These are phyloP conservation scores for Ladona fulva DNA, from an alignment of 1,140 invertebrate genomes.

Conservation along the genomic window DNA sequence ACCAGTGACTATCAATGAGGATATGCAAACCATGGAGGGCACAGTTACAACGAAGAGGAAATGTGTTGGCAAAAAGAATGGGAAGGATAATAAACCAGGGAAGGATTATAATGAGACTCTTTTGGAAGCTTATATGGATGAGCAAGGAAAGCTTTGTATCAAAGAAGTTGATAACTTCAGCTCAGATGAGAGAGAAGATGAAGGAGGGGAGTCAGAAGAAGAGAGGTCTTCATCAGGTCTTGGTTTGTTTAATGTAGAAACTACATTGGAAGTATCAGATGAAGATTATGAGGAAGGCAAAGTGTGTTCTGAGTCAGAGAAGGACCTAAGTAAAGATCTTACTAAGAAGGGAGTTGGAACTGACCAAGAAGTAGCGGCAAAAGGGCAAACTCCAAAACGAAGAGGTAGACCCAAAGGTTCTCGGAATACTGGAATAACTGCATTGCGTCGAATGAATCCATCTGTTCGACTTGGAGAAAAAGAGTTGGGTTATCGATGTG, in stretches of 20 bases:
- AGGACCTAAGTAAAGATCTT: background rate
- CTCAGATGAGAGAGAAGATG: background rate
- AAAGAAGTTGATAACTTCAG: background rate
- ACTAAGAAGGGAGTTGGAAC: background rate
- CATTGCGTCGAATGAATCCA: slow-evolving; percentile 18
- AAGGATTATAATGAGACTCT: slow-evolving; percentile 2
- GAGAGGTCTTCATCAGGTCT: background rate
- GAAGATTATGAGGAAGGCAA: slow-evolving; percentile 20
- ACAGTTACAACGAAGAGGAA: background rate
- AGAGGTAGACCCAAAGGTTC: slow-evolving; percentile 23
- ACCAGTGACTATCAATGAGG: background rate
- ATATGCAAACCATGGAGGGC: background rate
- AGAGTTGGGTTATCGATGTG: slow-evolving; percentile 25
- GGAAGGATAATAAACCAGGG: background rate
- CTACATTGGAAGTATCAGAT: slow-evolving; percentile 11
- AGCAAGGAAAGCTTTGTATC: slow-evolving; percentile 5
- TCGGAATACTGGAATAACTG: slow-evolving; percentile 20
- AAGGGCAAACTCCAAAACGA: background rate
- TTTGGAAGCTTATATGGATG: slow-evolving; percentile 11
- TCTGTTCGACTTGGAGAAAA: slow-evolving; percentile 25
- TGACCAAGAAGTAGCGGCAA: background rate
- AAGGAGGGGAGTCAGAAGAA: background rate
- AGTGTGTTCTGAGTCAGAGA: slow-evolving; percentile 19
- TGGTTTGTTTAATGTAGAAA: background rate
- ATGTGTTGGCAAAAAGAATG: background rate